Percentiles rank a stretch among this genome's conserved stretches.
phyloP scores from a whole-genome alignment of 1,140 invertebrate species.

The Zaprionus tsacasi region DNA sequence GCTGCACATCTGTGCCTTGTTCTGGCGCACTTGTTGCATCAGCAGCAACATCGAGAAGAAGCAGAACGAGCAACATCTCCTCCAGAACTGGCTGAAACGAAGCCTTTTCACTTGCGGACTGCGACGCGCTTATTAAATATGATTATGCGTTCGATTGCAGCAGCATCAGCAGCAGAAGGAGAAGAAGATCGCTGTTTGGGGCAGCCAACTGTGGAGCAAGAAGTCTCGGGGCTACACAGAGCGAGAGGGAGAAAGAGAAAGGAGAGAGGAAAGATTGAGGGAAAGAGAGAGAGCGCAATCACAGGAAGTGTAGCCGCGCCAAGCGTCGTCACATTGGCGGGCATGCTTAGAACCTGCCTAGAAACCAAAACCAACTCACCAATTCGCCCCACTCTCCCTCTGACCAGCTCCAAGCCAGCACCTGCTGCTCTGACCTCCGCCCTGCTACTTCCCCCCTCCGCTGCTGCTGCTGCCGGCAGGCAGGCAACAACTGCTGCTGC shows the following conservation, averaged over 20 bases:
- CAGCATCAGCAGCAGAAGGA: background rate
- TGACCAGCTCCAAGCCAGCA: background rate
- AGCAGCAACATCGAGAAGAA: conserved; percentile 29
- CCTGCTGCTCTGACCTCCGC: background rate
- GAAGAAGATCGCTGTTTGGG: too few species aligned
- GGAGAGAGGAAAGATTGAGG: too few species aligned
- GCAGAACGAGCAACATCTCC: conserved; percentile 17
- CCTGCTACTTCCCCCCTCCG: background rate
- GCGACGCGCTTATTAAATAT: conserved; percentile 80
- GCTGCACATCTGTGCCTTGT: conserved; percentile 71
- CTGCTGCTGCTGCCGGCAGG: background rate
- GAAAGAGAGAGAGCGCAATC: conserved; percentile 18
- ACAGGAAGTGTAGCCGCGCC: conserved; percentile 75
- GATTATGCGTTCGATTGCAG: conserved; percentile 80
- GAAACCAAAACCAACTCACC: conserved; percentile 17
- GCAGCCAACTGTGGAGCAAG: conserved; percentile 25
- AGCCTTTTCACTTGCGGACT: conserved; percentile 49
- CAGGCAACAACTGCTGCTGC: conserved; percentile 8
- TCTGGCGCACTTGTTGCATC: conserved; percentile 78
- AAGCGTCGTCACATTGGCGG: conserved; percentile 78
- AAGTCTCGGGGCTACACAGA: background rate
- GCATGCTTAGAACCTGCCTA: conserved; percentile 40
- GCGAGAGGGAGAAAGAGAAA: background rate
- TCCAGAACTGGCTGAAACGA: conserved; percentile 18
- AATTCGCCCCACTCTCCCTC: background rate